These are phyloP conservation scores for Morpho helenor DNA, from an alignment of 2,888 invertebrate species.

Conservation along the genomic window DNA sequence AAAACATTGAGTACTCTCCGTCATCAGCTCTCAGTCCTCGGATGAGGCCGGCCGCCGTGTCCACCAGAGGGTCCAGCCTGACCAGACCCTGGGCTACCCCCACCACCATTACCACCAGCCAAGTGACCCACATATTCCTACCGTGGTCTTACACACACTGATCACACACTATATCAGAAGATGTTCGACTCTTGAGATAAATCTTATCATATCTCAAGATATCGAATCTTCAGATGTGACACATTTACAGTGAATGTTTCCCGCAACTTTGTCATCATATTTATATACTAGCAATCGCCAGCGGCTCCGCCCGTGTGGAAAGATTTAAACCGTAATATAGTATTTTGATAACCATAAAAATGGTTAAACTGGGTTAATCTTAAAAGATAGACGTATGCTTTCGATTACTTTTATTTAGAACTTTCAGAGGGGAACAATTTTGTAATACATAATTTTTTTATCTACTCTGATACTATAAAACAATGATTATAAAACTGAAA, in stretches of 20 bases:
- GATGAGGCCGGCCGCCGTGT: slow-evolving; percentile 37
- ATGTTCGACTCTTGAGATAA: background rate
- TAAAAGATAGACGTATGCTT: no score
- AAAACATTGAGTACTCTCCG: slow-evolving; percentile 45
- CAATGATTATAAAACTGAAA: no score
- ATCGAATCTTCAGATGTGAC: background rate
- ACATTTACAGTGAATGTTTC: background rate
- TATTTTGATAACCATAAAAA: no score
- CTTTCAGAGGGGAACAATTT: no score
- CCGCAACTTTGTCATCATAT: background rate
- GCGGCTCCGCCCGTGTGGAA: background rate
- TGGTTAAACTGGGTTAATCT: no score
- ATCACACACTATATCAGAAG: background rate
- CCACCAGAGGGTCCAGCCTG: slow-evolving; percentile 38
- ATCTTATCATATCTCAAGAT: background rate
- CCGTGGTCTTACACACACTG: background rate
- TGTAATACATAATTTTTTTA: no score
- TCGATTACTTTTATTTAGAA: no score
- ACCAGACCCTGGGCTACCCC: slow-evolving; percentile 1
- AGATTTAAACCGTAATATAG: no score
- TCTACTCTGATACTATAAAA: no score
- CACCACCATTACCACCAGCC: background rate
- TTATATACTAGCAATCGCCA: background rate
- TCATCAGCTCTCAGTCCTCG: slow-evolving; percentile 38
- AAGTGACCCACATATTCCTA: slow-evolving; percentile 8